phyloP scores from a whole-genome alignment of 2,888 invertebrate genomes.

The Sminthurides aquaticus region DNA sequence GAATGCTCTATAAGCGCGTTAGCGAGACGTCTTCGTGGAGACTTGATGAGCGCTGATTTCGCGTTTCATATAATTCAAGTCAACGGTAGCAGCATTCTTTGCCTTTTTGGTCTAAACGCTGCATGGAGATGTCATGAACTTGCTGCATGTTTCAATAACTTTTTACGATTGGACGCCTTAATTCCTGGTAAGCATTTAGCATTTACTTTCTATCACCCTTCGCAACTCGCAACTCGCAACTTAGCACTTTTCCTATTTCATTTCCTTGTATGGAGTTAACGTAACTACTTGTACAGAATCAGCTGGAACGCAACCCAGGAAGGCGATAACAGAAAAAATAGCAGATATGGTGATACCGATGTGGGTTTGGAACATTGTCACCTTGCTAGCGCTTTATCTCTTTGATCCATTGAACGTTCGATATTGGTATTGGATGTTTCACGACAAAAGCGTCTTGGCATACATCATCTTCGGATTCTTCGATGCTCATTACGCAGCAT shows the following conservation, averaged over 20 bases:
- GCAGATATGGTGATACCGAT: no score
- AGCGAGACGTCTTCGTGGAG: neutral
- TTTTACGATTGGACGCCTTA: neutral
- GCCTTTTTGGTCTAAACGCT: neutral
- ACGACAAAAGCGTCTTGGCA: neutral
- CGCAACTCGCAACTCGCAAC: no score
- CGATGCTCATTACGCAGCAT: neutral
- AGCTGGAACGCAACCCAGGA: no score
- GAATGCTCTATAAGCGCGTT: neutral
- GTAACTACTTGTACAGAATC: no score
- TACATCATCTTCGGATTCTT: neutral
- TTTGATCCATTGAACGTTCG: neutral
- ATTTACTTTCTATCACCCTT: no score
- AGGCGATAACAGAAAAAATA: no score
- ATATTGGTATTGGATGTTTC: neutral
- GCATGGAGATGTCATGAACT: neutral
- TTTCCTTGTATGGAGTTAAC: no score
- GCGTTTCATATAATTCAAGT: neutral
- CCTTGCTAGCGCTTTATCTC: neutral
- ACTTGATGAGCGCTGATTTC: neutral
- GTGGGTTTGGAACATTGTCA: no score
- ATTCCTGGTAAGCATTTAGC: no score
- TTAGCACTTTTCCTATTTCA: no score
- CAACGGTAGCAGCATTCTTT: neutral
- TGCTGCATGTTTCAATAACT: conserved; percentile 4